Base-by-base conservation (phyloP, 2,797 vertebrate species). In the Neosilurus mollespiculum region DNA sequence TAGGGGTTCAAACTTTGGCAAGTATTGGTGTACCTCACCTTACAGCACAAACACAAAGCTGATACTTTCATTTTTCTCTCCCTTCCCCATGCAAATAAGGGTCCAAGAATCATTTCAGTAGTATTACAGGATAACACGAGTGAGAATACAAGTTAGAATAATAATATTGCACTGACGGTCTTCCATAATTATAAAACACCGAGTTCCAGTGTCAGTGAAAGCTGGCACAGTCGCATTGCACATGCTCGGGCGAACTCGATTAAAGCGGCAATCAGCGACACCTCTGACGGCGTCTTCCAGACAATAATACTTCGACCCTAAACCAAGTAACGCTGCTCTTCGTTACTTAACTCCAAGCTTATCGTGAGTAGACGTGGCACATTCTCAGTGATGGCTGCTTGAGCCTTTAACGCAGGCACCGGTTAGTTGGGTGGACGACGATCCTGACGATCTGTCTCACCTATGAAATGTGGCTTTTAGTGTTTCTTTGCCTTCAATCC, bases 1-100 rank as follows among this genome's bases (percentile, higher is more conserved):
- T 51, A 87, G 73, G 86, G 90, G 87, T 91, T 91, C 91, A 94
- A 94, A 94, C 92, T 94, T 94, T 95, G 94, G 94, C 94, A 93
- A 92, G 91, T 91, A 90, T 89, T 90, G 90, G 92, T 83, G 87
- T 85, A 87, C 81, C 83, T 87, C 87, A 80, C 83, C 87, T 89
- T 78, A 84, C 86, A 82, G 65, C 81, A 84, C 30, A 81, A 81
- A 80, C n/a, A 78, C 61, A 70, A 79, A 65, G 53, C 59, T 78
- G 43, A 88, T 77, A 56, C 65, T 86, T 89, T 83, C 62, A 5
- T 43, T 81, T 77, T 83, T 84, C 71, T 88, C 81, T 86, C 86
- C 87, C 87, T 85, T 84, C 87, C 84, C 89, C 92, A 95, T 93
- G 92, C 92, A 92, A 87, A 90, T 88, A 92, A 92, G 90, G 91